These are phyloP conservation scores for Spodoptera picta DNA, from an alignment of 2,888 invertebrate genomes.

Conservation along the genomic window DNA sequence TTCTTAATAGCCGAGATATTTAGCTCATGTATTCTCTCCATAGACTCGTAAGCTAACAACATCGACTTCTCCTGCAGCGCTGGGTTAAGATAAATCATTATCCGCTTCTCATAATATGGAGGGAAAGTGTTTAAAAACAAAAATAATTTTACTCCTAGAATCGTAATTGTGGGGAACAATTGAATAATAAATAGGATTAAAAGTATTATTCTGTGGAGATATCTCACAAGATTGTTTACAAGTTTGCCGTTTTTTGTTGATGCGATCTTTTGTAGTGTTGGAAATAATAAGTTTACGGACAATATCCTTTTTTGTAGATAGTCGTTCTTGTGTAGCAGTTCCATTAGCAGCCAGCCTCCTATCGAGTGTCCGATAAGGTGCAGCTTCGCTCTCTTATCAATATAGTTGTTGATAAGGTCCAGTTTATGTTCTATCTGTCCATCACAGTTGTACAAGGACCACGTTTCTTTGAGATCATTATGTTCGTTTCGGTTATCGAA, in stretches of 20 bases:
- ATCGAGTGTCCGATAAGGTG: conserved; percentile 47
- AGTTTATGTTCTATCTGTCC: conserved; percentile 49
- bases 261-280: conserved; percentile 42
- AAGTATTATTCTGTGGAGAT: conserved; percentile 33
- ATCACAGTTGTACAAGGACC: conserved; percentile 30
- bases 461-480: conserved; percentile 1
- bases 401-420: conserved; percentile 33
- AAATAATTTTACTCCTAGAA: conserved; percentile 23
- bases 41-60: conserved; percentile 40
- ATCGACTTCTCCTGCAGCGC: conserved; percentile 37
- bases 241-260: conserved; percentile 41
- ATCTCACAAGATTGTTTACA: conserved; percentile 37
- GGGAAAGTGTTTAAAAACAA: conserved; percentile 39
- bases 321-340: conserved; percentile 45
- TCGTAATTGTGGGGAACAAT: conserved; percentile 26
- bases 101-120: conserved; percentile 26
- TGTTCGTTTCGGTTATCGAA: conserved; percentile 11
- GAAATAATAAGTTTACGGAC: conserved; percentile 48
- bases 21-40: conserved; percentile 34
- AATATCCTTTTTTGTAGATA: conserved; percentile 28
- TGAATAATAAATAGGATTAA: conserved; percentile 37
- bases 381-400: conserved; percentile 30
- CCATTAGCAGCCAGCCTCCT: conserved; percentile 45
- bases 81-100: conserved; percentile 39
- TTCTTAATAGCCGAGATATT: conserved; percentile 37